phyloP scores from a whole-genome alignment of 1,140 invertebrate genomes.

The Drosophila teissieri region DNA sequence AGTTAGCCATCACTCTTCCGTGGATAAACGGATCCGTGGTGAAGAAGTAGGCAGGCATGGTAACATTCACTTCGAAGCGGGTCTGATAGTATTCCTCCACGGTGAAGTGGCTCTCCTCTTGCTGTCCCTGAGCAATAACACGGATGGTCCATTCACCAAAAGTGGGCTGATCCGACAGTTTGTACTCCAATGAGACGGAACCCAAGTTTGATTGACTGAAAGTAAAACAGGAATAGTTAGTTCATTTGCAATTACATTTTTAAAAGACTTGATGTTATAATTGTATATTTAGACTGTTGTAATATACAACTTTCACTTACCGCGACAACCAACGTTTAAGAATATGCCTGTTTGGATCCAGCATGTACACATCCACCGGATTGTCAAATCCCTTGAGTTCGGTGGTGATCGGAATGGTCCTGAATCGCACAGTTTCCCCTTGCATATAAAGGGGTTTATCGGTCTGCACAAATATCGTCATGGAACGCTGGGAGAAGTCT shows the following conservation, averaged over 20 bases:
- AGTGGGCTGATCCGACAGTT: constrained; percentile 95
- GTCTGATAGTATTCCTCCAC: constrained; percentile 98
- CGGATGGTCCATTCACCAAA: constrained; percentile 96
- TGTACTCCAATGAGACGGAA: constrained; percentile 95
- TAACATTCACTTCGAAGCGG: constrained; percentile 96
- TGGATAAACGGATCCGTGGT: constrained; percentile 92
- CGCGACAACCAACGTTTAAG: constrained; percentile 95
- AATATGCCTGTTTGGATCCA: constrained; percentile 93
- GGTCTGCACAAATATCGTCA: constrained; percentile 97
- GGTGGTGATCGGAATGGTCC: constrained; percentile 95
- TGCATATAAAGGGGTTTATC: constrained; percentile 98
- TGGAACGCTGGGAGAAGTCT: constrained; percentile 93
- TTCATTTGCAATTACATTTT: background rate
- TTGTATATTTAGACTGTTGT: no score
- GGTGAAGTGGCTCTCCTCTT: constrained; percentile 93
- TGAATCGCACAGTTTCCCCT: constrained; percentile 94
- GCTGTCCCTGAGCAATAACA: constrained; percentile 94
- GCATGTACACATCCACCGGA: constrained; percentile 94
- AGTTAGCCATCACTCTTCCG: constrained; percentile 96
- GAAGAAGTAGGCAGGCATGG: constrained; percentile 96
- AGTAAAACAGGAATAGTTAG: background rate
- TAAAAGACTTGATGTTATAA: no score
- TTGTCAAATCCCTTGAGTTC: constrained; percentile 94
- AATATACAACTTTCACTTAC: constrained; percentile 20
- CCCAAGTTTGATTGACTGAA: constrained; percentile 91